These are phyloP conservation scores for Tapirus indicus DNA, from an alignment of 2,797 vertebrate genomes.

Conservation along the genomic window DNA sequence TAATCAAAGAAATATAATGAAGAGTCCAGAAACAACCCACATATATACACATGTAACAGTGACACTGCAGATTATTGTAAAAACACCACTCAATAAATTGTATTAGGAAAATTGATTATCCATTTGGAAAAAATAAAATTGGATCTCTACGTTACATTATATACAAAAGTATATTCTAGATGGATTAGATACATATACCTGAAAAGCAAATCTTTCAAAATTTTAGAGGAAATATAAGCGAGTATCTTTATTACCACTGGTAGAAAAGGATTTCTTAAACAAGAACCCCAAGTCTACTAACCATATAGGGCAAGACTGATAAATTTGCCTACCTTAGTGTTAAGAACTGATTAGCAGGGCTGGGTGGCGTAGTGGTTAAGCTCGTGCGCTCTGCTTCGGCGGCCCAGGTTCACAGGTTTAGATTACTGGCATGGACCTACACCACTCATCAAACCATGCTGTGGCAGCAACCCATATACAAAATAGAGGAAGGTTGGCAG, in stretches of 20 bases:
- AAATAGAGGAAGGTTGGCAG: no score
- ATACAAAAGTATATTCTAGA: background rate
- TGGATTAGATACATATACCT: background rate
- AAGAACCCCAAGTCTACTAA: background rate
- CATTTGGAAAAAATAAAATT: constrained; percentile 11
- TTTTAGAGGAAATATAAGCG: background rate
- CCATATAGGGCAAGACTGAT: background rate
- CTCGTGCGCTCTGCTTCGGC: no score
- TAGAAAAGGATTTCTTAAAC: constrained; percentile 7
- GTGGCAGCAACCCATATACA: no score
- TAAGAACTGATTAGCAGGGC: background rate
- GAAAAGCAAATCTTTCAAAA: background rate
- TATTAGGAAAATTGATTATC: background rate
- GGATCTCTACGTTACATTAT: background rate
- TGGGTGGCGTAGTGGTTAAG: no score
- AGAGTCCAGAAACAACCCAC: background rate
- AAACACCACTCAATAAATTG: background rate
- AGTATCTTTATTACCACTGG: background rate
- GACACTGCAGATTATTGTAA: background rate
- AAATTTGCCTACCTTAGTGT: background rate
- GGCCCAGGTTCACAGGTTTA: no score
- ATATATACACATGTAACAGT: background rate
- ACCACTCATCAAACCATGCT: no score
- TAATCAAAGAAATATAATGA: background rate
- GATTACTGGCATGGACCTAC: no score